Evolutionary conservation across 2,888 invertebrate species (phyloP).

Genomic region (Polydesmus complanatus): DNA sequence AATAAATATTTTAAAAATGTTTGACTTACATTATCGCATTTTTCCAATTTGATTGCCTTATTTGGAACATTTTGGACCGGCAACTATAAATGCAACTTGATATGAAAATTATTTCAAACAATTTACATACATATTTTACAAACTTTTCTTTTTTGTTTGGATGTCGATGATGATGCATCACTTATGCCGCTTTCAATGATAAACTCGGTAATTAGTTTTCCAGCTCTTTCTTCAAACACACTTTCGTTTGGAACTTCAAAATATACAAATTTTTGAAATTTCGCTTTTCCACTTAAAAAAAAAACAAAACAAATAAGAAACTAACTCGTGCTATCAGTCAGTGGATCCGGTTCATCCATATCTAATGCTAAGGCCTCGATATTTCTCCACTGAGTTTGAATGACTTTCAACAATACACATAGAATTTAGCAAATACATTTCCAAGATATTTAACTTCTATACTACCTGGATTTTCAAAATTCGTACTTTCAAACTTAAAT

Average conservation of each 20-base stretch:
- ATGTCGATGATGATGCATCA: background rate
- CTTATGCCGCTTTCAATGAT: background rate
- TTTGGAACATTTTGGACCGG: too few relatives aligned
- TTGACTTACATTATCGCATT: too few relatives aligned
- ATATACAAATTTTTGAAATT: background rate
- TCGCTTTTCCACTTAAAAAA: background rate
- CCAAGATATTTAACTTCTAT: background rate
- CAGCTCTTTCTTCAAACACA: constrained; percentile 9
- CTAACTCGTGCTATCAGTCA: constrained; percentile 41
- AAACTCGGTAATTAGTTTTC: constrained; percentile 10
- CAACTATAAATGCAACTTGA: too few relatives aligned
- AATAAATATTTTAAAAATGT: too few relatives aligned
- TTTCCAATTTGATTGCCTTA: too few relatives aligned
- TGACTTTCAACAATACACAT: too few relatives aligned
- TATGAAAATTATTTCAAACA: background rate
- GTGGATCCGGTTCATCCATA: constrained; percentile 37
- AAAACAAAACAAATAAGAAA: background rate
- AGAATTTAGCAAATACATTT: too few relatives aligned
- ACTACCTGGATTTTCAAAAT: constrained; percentile 49
- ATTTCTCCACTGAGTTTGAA: constrained; percentile 47
- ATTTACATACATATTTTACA: background rate
- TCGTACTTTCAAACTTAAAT: constrained; percentile 45
- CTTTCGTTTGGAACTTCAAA: constrained; percentile 3
- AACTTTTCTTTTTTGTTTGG: background rate
- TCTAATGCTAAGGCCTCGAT: constrained; percentile 53